These are phyloP conservation scores for Cryptomyrus ogoouensis DNA, from an alignment of 2,113 vertebrate species.

Conservation along the genomic window DNA sequence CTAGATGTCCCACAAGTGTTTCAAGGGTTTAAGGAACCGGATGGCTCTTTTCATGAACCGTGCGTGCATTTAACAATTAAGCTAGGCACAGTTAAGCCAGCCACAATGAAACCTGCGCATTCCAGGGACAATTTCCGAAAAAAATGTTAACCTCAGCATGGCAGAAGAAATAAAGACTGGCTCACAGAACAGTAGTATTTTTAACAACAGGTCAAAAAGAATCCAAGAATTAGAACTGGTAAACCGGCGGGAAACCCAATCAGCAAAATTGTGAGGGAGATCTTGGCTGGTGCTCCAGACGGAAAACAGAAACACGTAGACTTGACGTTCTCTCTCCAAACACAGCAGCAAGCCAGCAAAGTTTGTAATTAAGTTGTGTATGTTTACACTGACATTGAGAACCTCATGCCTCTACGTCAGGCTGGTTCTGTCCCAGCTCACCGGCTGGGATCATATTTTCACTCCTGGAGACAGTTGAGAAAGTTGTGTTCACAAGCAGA, in stretches of 20 bases:
- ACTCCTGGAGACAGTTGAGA: not conserved
- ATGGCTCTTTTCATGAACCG: not conserved
- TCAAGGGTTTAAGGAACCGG: not conserved
- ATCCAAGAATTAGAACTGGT: not conserved
- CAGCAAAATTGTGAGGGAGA: not conserved
- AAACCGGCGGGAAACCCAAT: not conserved
- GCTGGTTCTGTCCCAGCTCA: not conserved
- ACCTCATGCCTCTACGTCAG: not conserved
- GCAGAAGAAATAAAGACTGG: not conserved
- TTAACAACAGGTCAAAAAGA: not conserved
- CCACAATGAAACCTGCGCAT: not conserved
- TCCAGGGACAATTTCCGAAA: not conserved
- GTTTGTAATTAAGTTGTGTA: conserved; percentile 3
- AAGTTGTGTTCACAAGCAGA: not conserved
- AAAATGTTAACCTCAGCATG: not conserved
- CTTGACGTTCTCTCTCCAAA: not conserved
- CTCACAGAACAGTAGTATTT: not conserved
- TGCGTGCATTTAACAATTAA: not conserved
- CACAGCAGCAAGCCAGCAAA: not conserved
- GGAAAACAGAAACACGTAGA: not conserved
- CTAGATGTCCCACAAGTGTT: not conserved
- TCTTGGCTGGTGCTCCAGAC: not conserved
- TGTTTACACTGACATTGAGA: not conserved
- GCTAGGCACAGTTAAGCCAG: not conserved
- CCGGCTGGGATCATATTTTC: not conserved